These are phyloP conservation scores for Hoplodrina blanda DNA, from an alignment of 2,888 invertebrate genomes.

Conservation along the genomic window DNA sequence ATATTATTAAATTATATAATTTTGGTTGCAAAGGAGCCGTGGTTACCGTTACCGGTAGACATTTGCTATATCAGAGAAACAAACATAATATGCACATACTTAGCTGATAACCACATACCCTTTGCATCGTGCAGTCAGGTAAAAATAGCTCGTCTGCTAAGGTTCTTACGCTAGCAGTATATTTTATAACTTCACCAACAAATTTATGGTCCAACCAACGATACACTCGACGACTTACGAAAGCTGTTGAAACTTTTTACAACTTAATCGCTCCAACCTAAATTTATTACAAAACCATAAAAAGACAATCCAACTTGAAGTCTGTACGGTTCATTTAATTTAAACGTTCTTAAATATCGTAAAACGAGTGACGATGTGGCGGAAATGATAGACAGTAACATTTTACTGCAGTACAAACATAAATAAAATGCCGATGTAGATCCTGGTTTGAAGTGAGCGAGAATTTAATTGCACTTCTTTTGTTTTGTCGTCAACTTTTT, in stretches of 20 bases:
- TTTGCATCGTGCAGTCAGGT: no score
- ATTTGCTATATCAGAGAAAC: no score
- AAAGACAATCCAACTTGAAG: slow-evolving; percentile 67
- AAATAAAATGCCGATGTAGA: slow-evolving; percentile 39
- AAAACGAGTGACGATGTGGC: slow-evolving; percentile 68
- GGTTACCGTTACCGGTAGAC: no score
- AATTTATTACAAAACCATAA: slow-evolving; percentile 73
- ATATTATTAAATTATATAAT: no score
- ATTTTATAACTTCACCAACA: slow-evolving; percentile 61
- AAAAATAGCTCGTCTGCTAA: slow-evolving; percentile 24
- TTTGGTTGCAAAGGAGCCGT: no score
- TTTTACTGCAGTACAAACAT: slow-evolving; percentile 57
- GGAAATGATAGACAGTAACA: slow-evolving; percentile 60
- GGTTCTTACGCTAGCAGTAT: slow-evolving; percentile 42
- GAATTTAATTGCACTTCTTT: slow-evolving; percentile 32
- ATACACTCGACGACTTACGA: slow-evolving; percentile 63
- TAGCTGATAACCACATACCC: no score
- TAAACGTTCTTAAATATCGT: slow-evolving; percentile 68
- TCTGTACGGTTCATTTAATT: slow-evolving; percentile 70
- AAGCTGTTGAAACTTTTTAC: slow-evolving; percentile 72
- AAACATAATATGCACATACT: no score
- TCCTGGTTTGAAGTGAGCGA: slow-evolving; percentile 4
- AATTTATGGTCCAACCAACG: slow-evolving; percentile 60
- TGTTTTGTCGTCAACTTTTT: slow-evolving; percentile 37
- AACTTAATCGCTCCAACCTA: slow-evolving; percentile 69